Percentiles rank a stretch among this genome's conserved stretches.
phyloP scores from a whole-genome alignment of 2,888 invertebrate species.

The Craniophora ligustri region DNA sequence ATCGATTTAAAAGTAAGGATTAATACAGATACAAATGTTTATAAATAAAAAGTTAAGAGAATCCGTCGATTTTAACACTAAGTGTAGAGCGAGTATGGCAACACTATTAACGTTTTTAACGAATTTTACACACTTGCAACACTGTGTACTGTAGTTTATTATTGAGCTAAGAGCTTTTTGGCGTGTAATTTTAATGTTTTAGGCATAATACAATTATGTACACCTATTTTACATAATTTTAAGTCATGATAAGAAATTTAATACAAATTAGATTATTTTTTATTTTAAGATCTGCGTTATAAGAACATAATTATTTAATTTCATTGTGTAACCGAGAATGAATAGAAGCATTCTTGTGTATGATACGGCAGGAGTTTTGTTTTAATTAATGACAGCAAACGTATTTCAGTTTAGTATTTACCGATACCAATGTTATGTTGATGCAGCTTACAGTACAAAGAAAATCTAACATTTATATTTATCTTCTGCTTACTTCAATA shows the following conservation, averaged over 20 bases:
- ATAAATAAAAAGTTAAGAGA: slow-evolving; percentile 40
- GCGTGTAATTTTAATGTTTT: slow-evolving; percentile 59
- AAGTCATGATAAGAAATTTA: slow-evolving; percentile 56
- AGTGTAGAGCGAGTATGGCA: slow-evolving; percentile 58
- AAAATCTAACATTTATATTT: slow-evolving; percentile 49
- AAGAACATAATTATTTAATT: slow-evolving; percentile 45
- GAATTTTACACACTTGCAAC: slow-evolving; percentile 63
- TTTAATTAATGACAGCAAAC: slow-evolving; percentile 39
- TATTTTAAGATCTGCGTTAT: slow-evolving; percentile 60
- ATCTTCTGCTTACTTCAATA: slow-evolving; percentile 34
- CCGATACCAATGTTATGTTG: slow-evolving; percentile 46
- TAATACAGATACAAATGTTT: slow-evolving; percentile 42
- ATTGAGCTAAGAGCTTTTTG: slow-evolving; percentile 75
- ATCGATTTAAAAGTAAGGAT: not conserved
- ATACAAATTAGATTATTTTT: slow-evolving; percentile 74
- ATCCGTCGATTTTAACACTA: slow-evolving; percentile 66
- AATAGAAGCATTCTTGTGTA: not conserved
- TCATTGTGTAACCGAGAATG: slow-evolving; percentile 14
- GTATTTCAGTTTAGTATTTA: slow-evolving; percentile 47
- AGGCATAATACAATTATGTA: slow-evolving; percentile 57
- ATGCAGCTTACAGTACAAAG: slow-evolving; percentile 63
- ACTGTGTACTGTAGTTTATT: slow-evolving; percentile 58
- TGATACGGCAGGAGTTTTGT: slow-evolving; percentile 16
- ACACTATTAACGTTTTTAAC: slow-evolving; percentile 65
- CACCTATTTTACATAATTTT: slow-evolving; percentile 57